Percentiles rank a stretch among this genome's conserved stretches.
These are phyloP conservation scores for Oligia fasciuncula DNA, from an alignment of 2,888 invertebrate species.

Conservation along the genomic window DNA sequence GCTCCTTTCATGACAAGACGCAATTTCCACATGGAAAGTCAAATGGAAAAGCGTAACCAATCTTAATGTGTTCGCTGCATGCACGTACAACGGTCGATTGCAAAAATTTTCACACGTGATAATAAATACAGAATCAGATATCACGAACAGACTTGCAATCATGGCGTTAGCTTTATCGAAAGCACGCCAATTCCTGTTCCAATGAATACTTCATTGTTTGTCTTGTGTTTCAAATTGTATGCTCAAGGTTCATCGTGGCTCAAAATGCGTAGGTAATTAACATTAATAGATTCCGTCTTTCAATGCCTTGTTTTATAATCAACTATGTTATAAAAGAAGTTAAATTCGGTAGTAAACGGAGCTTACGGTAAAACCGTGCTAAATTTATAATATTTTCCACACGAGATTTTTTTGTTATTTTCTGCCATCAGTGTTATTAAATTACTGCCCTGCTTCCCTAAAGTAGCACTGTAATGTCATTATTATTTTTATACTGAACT, in stretches of 20 bases:
- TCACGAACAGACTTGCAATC: conserved; percentile 50
- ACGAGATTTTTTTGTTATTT: conserved; percentile 10
- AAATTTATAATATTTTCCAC: conserved; percentile 21
- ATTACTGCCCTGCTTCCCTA: conserved; percentile 33
- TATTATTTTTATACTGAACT: conserved; percentile 17
- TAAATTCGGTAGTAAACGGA: background rate
- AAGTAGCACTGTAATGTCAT: conserved; percentile 39
- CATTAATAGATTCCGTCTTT: background rate
- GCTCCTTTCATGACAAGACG: conserved; percentile 87
- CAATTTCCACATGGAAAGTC: conserved; percentile 86
- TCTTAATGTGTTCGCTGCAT: conserved; percentile 86
- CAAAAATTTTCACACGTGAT: conserved; percentile 80
- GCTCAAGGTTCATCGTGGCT: background rate
- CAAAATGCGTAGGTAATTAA: conserved; percentile 17
- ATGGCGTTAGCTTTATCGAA: conserved; percentile 43
- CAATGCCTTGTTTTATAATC: background rate
- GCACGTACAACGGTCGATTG: conserved; percentile 79
- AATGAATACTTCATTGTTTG: conserved; percentile 17
- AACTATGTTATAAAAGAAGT: background rate
- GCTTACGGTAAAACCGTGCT: conserved; percentile 6
- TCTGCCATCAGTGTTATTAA: conserved; percentile 33
- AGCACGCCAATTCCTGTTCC: conserved; percentile 26
- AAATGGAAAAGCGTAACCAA: conserved; percentile 87
- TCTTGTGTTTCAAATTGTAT: conserved; percentile 1
- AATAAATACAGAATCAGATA: conserved; percentile 70